These are phyloP conservation scores for Dromaius novaehollandiae DNA, from an alignment of 2,113 vertebrate genomes.

Conservation along the genomic window DNA sequence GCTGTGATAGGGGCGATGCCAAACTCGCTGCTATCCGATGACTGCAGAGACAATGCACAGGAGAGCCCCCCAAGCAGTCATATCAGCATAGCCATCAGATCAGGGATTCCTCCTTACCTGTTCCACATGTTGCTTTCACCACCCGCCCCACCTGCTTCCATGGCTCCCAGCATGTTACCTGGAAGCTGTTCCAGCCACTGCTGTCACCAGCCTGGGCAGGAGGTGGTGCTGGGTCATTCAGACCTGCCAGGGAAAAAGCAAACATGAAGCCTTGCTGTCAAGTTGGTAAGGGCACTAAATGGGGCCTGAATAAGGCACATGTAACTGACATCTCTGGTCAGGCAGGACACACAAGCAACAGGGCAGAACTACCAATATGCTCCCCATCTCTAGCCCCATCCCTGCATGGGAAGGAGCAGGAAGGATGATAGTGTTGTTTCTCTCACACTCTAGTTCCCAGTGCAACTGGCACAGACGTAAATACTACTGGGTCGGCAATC, in stretches of 20 bases:
- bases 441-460: neutral
- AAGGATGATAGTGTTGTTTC: neutral
- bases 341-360: neutral
- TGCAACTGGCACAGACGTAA: neutral
- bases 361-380: neutral
- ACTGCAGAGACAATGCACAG: constrained; percentile 65
- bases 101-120: neutral
- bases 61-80: neutral
- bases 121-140: neutral
- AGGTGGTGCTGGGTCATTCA: constrained; percentile 83
- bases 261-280: neutral
- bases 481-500: neutral
- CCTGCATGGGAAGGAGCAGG: neutral
- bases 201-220: constrained; percentile 77
- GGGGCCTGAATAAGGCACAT: neutral
- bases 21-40: constrained; percentile 78
- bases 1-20: constrained; percentile 2
- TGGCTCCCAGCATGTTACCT: constrained; percentile 76
- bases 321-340: neutral
- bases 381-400: neutral
- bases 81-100: neutral
- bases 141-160: neutral
- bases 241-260: constrained; percentile 73
- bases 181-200: constrained; percentile 88
- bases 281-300: neutral